Evolutionary conservation across 2,888 invertebrate species (phyloP).

Genomic region (Rhamnusium bicolor): DNA sequence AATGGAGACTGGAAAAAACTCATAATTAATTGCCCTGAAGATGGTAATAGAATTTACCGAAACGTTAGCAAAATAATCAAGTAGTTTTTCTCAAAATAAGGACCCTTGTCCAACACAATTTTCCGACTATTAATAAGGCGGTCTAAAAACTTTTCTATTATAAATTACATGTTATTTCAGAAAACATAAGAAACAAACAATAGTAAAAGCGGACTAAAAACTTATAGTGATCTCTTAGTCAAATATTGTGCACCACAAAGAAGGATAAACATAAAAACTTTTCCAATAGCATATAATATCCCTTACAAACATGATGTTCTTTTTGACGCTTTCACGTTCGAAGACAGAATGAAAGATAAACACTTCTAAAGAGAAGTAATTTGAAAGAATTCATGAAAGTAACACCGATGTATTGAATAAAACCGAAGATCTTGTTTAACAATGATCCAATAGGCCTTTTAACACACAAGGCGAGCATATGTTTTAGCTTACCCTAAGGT

Average conservation of each 20-base stretch:
- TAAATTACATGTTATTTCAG: not conserved
- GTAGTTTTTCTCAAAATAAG: too few relatives aligned
- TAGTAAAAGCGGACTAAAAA: not conserved
- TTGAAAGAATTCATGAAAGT: slow-evolving; percentile 19
- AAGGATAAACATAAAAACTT: slow-evolving; percentile 11
- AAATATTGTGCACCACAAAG: not conserved
- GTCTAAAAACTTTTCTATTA: too few relatives aligned
- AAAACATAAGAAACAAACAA: not conserved
- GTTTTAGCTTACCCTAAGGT: not conserved
- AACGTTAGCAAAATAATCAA: too few relatives aligned
- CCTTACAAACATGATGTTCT: slow-evolving; percentile 1
- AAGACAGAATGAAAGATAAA: slow-evolving; percentile 24
- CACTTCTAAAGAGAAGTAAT: slow-evolving; percentile 14
- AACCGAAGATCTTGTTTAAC: slow-evolving; percentile 31
- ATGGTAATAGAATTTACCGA: too few relatives aligned
- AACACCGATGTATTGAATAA: slow-evolving; percentile 31
- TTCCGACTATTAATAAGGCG: too few relatives aligned
- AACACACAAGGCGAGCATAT: slow-evolving; percentile 7
- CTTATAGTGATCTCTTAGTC: not conserved
- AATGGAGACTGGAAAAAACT: too few relatives aligned
- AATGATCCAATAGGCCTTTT: slow-evolving; percentile 25
- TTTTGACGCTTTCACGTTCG: slow-evolving; percentile 13
- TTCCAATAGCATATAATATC: slow-evolving; percentile 2
- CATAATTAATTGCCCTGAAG: too few relatives aligned
- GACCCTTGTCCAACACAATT: too few relatives aligned